A percentile compares a stretch with the other conserved stretches of the same genome.
These are phyloP conservation scores for Oreamnos americanus DNA, from an alignment of 2,113 vertebrate genomes.

Conservation along the genomic window DNA sequence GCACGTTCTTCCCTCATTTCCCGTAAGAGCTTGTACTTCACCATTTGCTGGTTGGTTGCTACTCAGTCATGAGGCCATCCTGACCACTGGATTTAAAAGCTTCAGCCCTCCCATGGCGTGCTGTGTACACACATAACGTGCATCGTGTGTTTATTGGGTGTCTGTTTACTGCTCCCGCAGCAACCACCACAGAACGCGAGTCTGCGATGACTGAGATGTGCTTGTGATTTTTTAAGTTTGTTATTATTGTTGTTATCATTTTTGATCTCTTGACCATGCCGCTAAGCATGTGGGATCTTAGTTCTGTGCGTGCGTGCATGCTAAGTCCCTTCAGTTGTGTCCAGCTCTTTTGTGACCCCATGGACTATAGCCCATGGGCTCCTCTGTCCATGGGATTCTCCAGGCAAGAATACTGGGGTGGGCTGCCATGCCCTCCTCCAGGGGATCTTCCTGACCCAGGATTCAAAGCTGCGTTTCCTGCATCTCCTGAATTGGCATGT, in stretches of 20 bases:
- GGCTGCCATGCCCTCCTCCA: not conserved
- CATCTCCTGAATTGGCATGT: not conserved
- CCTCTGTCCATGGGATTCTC: not conserved
- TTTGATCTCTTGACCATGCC: not conserved
- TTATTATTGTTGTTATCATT: not conserved
- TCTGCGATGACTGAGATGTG: not conserved
- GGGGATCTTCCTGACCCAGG: not conserved
- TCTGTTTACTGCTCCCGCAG: rapidly evolving
- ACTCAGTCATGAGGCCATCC: not conserved
- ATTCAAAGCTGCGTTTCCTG: not conserved
- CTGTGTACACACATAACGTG: not conserved
- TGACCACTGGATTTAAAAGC: not conserved
- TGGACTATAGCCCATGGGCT: not conserved
- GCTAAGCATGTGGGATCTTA: not conserved
- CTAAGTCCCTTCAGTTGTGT: not conserved
- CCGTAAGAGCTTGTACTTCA: rapidly evolving
- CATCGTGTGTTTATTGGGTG: not conserved
- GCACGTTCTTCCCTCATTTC: no score
- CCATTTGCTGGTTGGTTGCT: not conserved
- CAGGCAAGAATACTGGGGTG: not conserved
- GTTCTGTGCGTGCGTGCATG: not conserved
- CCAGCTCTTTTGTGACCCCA: not conserved
- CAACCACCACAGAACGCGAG: not conserved
- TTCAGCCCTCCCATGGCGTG: not conserved
- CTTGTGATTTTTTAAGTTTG: not conserved